phyloP scores from a whole-genome alignment of 2,888 invertebrate genomes.

The Chorisops tibialis region DNA sequence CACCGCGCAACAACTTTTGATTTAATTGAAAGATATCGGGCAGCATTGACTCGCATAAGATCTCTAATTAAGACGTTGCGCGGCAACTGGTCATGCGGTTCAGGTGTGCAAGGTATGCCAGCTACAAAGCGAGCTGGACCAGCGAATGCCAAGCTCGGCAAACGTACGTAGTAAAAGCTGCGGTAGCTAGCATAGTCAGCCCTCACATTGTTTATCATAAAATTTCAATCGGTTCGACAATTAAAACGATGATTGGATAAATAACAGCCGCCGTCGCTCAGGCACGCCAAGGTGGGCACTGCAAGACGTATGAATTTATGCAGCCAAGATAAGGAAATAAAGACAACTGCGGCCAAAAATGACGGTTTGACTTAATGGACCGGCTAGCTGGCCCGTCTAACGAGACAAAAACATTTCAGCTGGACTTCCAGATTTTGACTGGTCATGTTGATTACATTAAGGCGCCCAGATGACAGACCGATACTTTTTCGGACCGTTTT shows the following conservation, averaged over 20 bases:
- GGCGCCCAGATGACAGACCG: slow-evolving; percentile 5
- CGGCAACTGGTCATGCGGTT: neutral
- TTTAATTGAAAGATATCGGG: slow-evolving; percentile 24
- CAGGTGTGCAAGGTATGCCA: slow-evolving; percentile 12
- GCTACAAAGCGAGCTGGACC: too few relatives aligned
- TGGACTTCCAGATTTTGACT: slow-evolving; percentile 1
- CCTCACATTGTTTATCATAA: neutral
- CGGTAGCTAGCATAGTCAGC: neutral
- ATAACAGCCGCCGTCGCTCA: too few relatives aligned
- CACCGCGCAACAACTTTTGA: slow-evolving; percentile 15
- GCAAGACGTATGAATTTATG: too few relatives aligned
- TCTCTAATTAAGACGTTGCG: slow-evolving; percentile 20
- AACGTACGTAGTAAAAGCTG: neutral
- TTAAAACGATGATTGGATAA: too few relatives aligned
- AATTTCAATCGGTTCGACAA: too few relatives aligned
- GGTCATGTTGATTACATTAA: slow-evolving; percentile 17
- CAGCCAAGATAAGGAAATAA: too few relatives aligned
- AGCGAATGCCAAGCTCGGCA: neutral
- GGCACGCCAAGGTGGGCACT: too few relatives aligned
- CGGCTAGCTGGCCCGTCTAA: neutral
- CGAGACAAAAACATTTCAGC: slow-evolving; percentile 14
- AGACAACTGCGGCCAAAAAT: too few relatives aligned
- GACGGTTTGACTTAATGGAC: slow-evolving; percentile 14
- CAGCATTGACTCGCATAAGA: neutral
- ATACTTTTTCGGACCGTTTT: neutral